Evolutionary conservation across 2,113 vertebrate genomes (phyloP).

Genomic region (Vulpes vulpes): DNA sequence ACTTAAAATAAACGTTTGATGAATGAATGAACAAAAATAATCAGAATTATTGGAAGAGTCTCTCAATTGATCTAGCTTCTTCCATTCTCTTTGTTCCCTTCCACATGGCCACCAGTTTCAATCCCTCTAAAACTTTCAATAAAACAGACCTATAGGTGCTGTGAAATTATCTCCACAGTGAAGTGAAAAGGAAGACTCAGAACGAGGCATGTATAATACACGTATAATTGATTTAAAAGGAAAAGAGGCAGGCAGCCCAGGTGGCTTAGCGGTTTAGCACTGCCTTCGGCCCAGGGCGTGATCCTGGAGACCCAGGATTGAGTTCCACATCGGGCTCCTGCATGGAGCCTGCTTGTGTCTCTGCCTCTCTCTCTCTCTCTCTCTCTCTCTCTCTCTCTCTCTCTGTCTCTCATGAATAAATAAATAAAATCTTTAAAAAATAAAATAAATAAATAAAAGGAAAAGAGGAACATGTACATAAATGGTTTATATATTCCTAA

Average conservation of each 20-base stretch:
- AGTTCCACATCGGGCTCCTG: too few species aligned
- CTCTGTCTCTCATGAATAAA: too few species aligned
- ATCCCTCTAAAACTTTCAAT: slow-evolving; percentile 10
- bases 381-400: too few species aligned
- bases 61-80: not conserved
- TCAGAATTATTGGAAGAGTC: slow-evolving; percentile 17
- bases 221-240: slow-evolving; percentile 5
- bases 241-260: not conserved
- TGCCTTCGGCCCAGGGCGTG: too few species aligned
- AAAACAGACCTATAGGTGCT: not conserved
- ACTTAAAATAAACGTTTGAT: slow-evolving; percentile 50
- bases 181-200: not conserved
- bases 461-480: not conserved
- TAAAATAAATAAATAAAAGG: not conserved
- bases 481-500: not conserved
- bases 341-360: too few species aligned
- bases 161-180: slow-evolving; percentile 5
- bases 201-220: not conserved
- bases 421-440: too few species aligned
- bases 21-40: slow-evolving; percentile 65
- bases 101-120: not conserved
- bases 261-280: too few species aligned
- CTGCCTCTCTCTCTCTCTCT: too few species aligned
- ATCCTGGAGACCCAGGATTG: too few species aligned
- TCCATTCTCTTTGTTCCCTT: not conserved